These are phyloP conservation scores for Pteropus rufus DNA, from an alignment of 2,797 vertebrate species.

Conservation along the genomic window DNA sequence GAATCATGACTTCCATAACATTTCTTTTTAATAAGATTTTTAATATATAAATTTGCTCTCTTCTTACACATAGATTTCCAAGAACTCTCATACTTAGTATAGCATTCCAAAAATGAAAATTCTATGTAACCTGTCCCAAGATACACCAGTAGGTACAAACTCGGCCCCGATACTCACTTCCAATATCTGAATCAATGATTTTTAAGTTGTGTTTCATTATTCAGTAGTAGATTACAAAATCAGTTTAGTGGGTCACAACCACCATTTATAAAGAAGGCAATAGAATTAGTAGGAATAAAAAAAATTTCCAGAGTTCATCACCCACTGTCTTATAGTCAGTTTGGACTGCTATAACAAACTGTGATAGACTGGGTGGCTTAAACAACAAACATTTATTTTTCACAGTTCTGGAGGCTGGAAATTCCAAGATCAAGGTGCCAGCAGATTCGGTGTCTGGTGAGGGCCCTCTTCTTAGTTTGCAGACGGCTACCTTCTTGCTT, in stretches of 20 bases:
- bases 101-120: not conserved
- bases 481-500: not conserved
- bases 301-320: not conserved
- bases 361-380: not conserved
- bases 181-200: not conserved
- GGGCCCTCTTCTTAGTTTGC: not conserved
- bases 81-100: not conserved
- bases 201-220: not conserved
- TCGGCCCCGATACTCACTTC: not conserved
- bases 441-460: not conserved
- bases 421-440: not conserved
- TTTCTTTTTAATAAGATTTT: slow-evolving; percentile 19
- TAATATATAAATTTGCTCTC: not conserved
- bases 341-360: not conserved
- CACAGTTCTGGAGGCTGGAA: not conserved
- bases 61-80: slow-evolving; percentile 12
- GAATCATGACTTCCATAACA: not conserved
- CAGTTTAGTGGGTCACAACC: not conserved
- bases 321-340: not conserved
- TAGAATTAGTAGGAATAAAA: slow-evolving; percentile 24
- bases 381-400: not conserved
- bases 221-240: slow-evolving; percentile 1
- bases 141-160: not conserved
- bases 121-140: not conserved
- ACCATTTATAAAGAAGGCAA: not conserved